Percentiles rank a stretch among this genome's conserved stretches.
These are phyloP conservation scores for Paracentrotus lividus DNA, from an alignment of 53 echinoderm and acorn worm species.

Conservation along the genomic window DNA sequence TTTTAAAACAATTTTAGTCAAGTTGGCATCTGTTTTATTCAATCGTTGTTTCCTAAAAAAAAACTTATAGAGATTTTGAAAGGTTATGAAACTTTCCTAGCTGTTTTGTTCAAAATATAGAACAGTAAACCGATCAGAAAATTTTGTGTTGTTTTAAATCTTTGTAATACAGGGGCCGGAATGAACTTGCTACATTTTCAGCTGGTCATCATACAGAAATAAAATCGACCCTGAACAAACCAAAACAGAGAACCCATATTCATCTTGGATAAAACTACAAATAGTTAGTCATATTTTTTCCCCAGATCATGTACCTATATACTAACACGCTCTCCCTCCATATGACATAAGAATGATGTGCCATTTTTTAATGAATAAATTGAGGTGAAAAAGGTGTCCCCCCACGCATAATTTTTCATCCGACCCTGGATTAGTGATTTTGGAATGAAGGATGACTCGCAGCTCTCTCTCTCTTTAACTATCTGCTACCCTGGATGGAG, in stretches of 20 bases:
- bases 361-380: slow-evolving; percentile 7
- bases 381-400: background rate
- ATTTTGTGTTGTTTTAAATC: no score
- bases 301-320: no score
- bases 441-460: slow-evolving; percentile 12
- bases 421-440: slow-evolving; percentile 14
- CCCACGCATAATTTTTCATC: background rate
- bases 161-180: no score
- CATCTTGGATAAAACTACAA: background rate
- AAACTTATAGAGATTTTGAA: no score
- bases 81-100: no score
- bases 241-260: background rate
- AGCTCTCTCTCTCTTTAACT: background rate
- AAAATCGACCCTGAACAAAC: background rate
- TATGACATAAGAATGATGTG: background rate
- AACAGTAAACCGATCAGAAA: no score
- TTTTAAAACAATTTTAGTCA: no score
- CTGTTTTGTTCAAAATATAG: no score
- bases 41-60: no score
- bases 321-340: background rate
- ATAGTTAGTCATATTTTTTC: background rate
- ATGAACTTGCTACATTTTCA: no score
- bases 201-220: background rate
- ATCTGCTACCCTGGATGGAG: background rate
- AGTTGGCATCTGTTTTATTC: no score